phyloP scores from a whole-genome alignment of 2,113 vertebrate genomes.

The Sphyrna mokarran region DNA sequence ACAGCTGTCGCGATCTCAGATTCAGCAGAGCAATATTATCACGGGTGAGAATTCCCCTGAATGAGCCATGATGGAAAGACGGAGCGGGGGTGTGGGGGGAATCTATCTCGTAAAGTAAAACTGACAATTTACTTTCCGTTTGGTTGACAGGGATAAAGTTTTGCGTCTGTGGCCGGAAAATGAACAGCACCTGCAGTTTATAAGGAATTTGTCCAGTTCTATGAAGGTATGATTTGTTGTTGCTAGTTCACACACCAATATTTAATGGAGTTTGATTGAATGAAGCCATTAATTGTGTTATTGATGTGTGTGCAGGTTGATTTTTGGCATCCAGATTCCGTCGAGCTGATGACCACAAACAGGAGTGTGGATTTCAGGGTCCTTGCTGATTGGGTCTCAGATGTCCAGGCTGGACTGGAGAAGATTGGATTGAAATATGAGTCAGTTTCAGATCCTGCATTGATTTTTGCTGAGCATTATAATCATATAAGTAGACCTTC shows the following conservation, averaged over 20 bases:
- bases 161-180: conserved; percentile 65
- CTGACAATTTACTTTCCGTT: background rate
- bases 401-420: conserved; percentile 60
- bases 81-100: background rate
- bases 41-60: conserved; percentile 59
- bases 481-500: background rate
- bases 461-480: background rate
- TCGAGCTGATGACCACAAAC: conserved; percentile 56
- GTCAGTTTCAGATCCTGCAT: conserved; percentile 55
- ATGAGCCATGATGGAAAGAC: background rate
- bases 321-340: conserved; percentile 78
- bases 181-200: conserved; percentile 63
- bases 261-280: background rate
- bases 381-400: conserved; percentile 54
- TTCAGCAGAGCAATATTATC: conserved; percentile 55
- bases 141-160: conserved; percentile 63
- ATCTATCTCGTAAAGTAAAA: background rate
- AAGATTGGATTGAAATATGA: conserved; percentile 61
- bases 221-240: conserved; percentile 52
- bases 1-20: conserved; percentile 59
- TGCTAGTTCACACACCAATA: background rate
- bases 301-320: conserved; percentile 66
- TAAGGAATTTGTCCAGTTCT: conserved; percentile 59
- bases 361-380: conserved; percentile 71
- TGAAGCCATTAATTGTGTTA: background rate